phyloP scores from a whole-genome alignment of 2,888 invertebrate species.

The Idaea aversata region DNA sequence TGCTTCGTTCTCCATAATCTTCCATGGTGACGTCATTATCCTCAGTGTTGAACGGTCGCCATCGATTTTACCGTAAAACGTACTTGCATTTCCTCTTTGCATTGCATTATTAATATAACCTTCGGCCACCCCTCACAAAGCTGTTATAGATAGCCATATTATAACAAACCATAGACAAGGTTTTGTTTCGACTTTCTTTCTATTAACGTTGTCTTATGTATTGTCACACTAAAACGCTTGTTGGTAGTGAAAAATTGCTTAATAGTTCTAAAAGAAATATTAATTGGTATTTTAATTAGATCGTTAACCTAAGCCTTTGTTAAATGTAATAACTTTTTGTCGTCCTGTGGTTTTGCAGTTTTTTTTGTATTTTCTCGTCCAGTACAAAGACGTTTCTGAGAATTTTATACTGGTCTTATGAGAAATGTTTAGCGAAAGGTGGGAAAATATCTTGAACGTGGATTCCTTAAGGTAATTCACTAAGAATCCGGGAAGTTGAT shows the following conservation, averaged over 20 bases:
- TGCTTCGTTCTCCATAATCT: slow-evolving; percentile 19
- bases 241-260: too few relatives aligned
- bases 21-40: slow-evolving; percentile 40
- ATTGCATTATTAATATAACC: slow-evolving; percentile 27
- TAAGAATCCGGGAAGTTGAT: slow-evolving; percentile 41
- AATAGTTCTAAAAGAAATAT: too few relatives aligned
- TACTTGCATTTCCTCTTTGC: slow-evolving; percentile 35
- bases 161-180: not conserved
- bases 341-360: too few relatives aligned
- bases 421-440: slow-evolving; percentile 6
- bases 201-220: too few relatives aligned
- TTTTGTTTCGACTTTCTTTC: too few relatives aligned
- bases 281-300: too few relatives aligned
- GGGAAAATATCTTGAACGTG: slow-evolving; percentile 3
- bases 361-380: too few relatives aligned
- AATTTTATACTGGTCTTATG: not conserved
- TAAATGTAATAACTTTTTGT: too few relatives aligned
- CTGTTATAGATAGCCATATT: not conserved
- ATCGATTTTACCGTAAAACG: slow-evolving; percentile 38
- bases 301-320: too few relatives aligned
- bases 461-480: slow-evolving; percentile 27
- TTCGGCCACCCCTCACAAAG: slow-evolving; percentile 10
- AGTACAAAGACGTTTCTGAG: not conserved
- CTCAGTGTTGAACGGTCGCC: slow-evolving; percentile 31
- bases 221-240: too few relatives aligned